phyloP scores from a whole-genome alignment of 2,797 vertebrate species.

The Gastrophryne carolinensis region DNA sequence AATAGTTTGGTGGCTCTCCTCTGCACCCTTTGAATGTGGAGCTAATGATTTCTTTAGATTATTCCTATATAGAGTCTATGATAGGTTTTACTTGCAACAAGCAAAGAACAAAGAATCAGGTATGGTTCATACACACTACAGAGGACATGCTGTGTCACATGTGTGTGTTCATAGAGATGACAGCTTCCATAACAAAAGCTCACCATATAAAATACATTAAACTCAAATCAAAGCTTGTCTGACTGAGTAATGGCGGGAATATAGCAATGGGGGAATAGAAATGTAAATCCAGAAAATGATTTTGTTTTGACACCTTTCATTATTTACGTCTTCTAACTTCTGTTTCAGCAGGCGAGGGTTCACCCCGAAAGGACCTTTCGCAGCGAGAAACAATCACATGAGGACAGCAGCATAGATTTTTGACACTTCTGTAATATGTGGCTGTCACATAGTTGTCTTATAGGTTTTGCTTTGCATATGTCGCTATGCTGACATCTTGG shows the following conservation, averaged over 20 bases:
- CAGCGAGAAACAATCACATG: not conserved
- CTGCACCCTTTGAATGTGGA: no score
- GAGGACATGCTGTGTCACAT: no score
- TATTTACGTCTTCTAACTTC: not conserved
- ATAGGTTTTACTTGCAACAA: no score
- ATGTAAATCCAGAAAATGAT: not conserved
- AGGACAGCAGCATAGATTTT: not conserved
- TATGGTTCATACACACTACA: no score
- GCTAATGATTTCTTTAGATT: no score
- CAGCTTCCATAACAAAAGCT: not conserved
- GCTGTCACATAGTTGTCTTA: not conserved
- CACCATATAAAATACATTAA: not conserved
- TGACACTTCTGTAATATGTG: constrained; percentile 10
- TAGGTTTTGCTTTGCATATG: not conserved
- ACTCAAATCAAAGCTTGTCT: not conserved
- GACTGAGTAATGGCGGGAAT: not conserved
- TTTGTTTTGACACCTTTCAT: not conserved
- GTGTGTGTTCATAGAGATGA: not conserved
- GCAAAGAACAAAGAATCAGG: no score
- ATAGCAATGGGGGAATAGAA: not conserved
- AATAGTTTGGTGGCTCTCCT: no score
- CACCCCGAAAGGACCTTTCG: not conserved
- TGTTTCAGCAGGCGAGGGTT: not conserved
- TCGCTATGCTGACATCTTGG: not conserved
- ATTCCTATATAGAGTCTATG: no score